phyloP scores from a whole-genome alignment of 1,140 invertebrate species.

The Bombyx mandarina region DNA sequence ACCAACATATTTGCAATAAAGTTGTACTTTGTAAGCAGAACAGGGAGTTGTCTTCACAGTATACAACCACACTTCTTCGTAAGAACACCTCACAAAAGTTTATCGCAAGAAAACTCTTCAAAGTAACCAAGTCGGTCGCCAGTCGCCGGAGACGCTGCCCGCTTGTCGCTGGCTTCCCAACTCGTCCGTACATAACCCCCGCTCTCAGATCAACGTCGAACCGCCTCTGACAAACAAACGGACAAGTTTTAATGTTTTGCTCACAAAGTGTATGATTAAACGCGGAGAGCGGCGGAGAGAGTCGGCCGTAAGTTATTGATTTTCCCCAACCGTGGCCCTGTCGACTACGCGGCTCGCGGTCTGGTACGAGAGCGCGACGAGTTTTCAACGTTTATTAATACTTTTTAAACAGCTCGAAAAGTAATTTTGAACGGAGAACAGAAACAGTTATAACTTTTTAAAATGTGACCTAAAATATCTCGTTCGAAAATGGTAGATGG shows the following conservation, averaged over 20 bases:
- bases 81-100: constrained; percentile 68
- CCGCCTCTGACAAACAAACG: constrained; percentile 65
- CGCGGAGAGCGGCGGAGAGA: constrained; percentile 67
- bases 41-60: constrained; percentile 38
- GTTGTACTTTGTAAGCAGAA: constrained; percentile 43
- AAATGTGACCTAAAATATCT: no score
- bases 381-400: constrained; percentile 38
- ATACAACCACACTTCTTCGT: constrained; percentile 66
- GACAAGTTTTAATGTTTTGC: constrained; percentile 71
- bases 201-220: constrained; percentile 28
- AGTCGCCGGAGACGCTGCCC: constrained; percentile 21
- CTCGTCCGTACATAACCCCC: constrained; percentile 19
- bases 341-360: constrained; percentile 60
- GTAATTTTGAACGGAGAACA: constrained; percentile 22
- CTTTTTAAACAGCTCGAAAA: constrained; percentile 29
- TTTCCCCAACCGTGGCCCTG: constrained; percentile 69
- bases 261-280: constrained; percentile 71
- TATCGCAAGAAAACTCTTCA: constrained; percentile 63
- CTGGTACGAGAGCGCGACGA: constrained; percentile 37
- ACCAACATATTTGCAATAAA: constrained; percentile 57
- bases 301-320: constrained; percentile 72
- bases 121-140: constrained; percentile 25
- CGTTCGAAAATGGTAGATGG: background rate
- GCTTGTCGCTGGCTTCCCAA: constrained; percentile 4
- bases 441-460: no score